Evolutionary conservation across 2,888 invertebrate species (phyloP).

Genomic region (Aleiodes leptofemur): DNA sequence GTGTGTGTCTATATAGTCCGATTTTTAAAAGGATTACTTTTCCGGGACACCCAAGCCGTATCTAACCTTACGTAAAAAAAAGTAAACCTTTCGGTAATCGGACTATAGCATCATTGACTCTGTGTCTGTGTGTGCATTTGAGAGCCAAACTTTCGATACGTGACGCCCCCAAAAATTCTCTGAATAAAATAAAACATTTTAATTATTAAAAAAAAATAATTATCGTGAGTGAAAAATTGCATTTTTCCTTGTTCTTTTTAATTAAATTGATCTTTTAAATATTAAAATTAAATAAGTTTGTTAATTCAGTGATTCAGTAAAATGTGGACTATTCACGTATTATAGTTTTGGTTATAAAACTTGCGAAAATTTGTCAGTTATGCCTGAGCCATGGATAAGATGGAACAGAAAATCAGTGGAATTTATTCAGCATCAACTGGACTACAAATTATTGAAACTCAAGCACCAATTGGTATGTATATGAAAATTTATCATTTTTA

Average conservation of each 20-base stretch:
- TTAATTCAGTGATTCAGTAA: background rate
- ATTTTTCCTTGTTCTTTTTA: no score
- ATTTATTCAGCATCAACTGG: constrained; percentile 23
- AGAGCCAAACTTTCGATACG: background rate
- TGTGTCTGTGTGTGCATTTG: background rate
- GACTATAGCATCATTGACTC: no score
- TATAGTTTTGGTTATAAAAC: background rate
- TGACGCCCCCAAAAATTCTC: constrained; percentile 7
- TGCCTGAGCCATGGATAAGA: constrained; percentile 18
- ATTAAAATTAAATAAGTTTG: no score
- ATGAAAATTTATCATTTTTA: background rate
- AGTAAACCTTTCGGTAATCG: no score
- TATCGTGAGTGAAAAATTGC: no score
- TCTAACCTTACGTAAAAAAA: no score
- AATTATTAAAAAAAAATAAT: no score
- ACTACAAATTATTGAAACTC: background rate
- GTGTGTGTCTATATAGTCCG: no score
- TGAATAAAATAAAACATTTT: constrained; percentile 19
- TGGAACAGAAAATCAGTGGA: constrained; percentile 3
- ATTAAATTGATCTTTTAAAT: no score
- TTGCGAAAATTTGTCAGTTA: constrained; percentile 19
- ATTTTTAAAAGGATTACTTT: no score
- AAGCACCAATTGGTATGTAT: background rate
- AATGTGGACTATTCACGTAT: background rate
- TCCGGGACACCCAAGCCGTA: no score